Evolutionary conservation across 2,888 invertebrate species (phyloP), one percentile per base, ranked within the genome.

Genomic region (Drosophila pseudotalamancana): DNA sequence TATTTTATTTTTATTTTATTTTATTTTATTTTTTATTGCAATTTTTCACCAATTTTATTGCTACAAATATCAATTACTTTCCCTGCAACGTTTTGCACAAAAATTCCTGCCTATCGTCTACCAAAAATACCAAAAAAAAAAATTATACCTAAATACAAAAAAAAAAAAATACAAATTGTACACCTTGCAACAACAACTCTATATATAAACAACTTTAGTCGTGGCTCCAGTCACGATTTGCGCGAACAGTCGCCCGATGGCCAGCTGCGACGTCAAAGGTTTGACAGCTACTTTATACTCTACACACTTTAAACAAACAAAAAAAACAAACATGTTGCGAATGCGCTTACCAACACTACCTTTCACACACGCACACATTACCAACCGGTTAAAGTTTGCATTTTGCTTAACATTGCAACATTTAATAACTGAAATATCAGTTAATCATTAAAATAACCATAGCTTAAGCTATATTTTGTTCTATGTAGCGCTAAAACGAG

Each of bases 141-240:
- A 42, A 42, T 25, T 8, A 51, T 37, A 51, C 45, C 69, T 46
- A 27, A 62, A 32, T 59, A 67, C 32, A 51, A 32, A 18, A 54
- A 32, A 67, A 40, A 56, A 46, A 25, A 57, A 32, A 51, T 40
- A 65, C 70, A n/a, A n/a, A n/a, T n/a, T 72, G 32, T 56, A 51
- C 59, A 57, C 54, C 40, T 45, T 61, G 46, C 66, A 63, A 73
- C 61, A 72, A 70, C 72, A 51, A 68, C 64, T 46, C 23, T 70
- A 46, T 48, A 66, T 34, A 49, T 31, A 48, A 31, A 73, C 51
- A 50, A 55, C 40, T 46, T 60, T 65, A 95, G 95, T 89, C 95
- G 95, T 90, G 95, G 95, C 87, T 95, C 95, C 75, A 95, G 94
- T 92, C 95, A 95, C 93, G 95, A 95, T 91, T 93, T 95, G 83